phyloP scores from a whole-genome alignment of 2,113 vertebrate species.

The Salvelinus sp. region DNA sequence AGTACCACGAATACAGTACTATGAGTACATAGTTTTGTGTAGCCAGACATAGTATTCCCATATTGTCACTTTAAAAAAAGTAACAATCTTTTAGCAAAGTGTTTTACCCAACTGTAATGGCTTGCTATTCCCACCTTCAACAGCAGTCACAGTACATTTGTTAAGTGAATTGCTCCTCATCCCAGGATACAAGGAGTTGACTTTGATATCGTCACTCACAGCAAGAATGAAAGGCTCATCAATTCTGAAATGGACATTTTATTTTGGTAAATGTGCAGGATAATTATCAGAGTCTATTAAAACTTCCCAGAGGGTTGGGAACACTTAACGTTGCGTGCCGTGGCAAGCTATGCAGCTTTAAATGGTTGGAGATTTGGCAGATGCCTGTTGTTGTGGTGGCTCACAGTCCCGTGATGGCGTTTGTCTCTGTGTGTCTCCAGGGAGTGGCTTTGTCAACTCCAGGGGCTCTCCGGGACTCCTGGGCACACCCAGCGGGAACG shows the following conservation, averaged over 20 bases:
- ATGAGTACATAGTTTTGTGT: slow-evolving; percentile 1
- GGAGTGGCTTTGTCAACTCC: slow-evolving; percentile 94
- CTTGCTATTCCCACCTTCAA: slow-evolving; percentile 64
- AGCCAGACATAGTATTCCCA: no score
- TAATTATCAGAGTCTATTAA: slow-evolving; percentile 80
- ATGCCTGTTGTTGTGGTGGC: slow-evolving; percentile 61
- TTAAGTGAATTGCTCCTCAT: slow-evolving; percentile 70
- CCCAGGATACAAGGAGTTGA: slow-evolving; percentile 63
- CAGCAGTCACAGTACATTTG: slow-evolving; percentile 80
- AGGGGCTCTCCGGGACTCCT: slow-evolving; percentile 90
- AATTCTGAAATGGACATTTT: slow-evolving; percentile 78
- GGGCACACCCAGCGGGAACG: slow-evolving; percentile 84
- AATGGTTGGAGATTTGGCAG: slow-evolving; percentile 52
- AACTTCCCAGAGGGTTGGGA: slow-evolving; percentile 77
- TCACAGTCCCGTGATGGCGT: slow-evolving; percentile 49
- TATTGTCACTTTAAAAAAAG: slow-evolving; percentile 8
- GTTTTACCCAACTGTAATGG: neutral
- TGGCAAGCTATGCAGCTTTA: slow-evolving; percentile 53
- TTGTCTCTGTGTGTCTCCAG: slow-evolving; percentile 71
- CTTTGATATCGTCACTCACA: slow-evolving; percentile 72
- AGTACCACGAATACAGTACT: slow-evolving; percentile 33
- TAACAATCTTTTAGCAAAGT: slow-evolving; percentile 43
- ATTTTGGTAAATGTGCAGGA: slow-evolving; percentile 77
- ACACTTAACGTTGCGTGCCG: slow-evolving; percentile 70
- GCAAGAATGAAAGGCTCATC: slow-evolving; percentile 78